Evolutionary conservation across 2,113 vertebrate species (phyloP).

Genomic region (Dasyurus viverrinus): DNA sequence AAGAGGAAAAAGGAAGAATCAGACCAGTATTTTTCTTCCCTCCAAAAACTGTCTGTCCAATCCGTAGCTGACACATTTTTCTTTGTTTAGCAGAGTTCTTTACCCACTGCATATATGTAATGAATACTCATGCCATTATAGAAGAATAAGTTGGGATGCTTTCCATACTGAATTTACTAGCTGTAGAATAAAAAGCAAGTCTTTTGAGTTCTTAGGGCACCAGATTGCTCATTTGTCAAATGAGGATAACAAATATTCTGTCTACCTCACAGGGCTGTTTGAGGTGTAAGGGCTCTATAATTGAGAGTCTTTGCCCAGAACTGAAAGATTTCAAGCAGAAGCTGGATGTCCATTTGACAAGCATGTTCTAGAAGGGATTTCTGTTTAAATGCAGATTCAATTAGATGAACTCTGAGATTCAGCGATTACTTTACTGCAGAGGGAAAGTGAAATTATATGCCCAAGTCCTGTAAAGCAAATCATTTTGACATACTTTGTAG

Average conservation of each 20-base stretch:
- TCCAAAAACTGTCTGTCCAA: not conserved
- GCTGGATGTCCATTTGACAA: not conserved
- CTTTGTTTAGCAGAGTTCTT: not conserved
- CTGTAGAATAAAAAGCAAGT: not conserved
- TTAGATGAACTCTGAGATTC: not conserved
- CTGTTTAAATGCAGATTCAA: not conserved
- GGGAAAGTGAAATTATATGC: not conserved
- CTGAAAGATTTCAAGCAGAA: not conserved
- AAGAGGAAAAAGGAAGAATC: not conserved
- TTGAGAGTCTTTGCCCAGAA: not conserved
- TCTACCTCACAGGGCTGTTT: not conserved
- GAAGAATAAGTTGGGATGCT: not conserved
- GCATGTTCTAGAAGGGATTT: not conserved
- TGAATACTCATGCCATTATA: not conserved
- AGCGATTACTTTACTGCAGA: not conserved
- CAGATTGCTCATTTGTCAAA: not conserved
- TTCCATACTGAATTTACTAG: not conserved
- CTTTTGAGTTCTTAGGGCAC: not conserved
- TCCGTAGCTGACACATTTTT: not conserved
- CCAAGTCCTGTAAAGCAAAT: not conserved
- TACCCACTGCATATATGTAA: not conserved
- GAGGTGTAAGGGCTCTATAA: not conserved
- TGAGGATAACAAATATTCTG: not conserved
- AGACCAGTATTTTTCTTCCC: not conserved
- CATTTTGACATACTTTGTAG: not conserved